Base-by-base conservation (phyloP, 64 coral and sea anemone genomes). In the Catalaphyllia jardinei region DNA sequence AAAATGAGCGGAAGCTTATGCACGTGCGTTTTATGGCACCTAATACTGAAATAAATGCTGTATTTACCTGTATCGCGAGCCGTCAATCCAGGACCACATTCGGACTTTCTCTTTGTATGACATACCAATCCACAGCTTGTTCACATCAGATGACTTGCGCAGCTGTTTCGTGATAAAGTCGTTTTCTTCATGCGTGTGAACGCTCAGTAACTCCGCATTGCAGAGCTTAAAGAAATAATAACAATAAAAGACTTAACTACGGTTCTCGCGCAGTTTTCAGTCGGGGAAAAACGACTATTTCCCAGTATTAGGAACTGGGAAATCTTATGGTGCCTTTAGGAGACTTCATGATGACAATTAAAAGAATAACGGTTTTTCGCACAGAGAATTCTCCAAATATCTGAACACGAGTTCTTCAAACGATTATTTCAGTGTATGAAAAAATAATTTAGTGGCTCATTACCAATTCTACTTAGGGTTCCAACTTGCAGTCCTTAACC, bases 1-100 rank as follows among this genome's bases (percentile, higher is more conserved):
- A 46, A 46, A 46, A 6, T 46, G 12, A 12, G 11, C 54, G 15
- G 54, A 7, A 57, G 54, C 54, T 13, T 14, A 9, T 9, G 1
- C 54, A 57, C 15, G 12, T 16, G 54, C 1, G 54, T 57, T 57
- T 57, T 16, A 57, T 57, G 12, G 15, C 54, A 69, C 25, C 22
- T 69, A 4, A n/a, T n/a, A 46, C 42, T 46, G 42, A 69, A 69
- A 57, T 54, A 57, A 27, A 12, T 16, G 24, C 24, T 1, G 51
- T 51, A 62, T 51, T 30, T 52, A 89, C 92, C 92, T 93, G 71
- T 93, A 93, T 81, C 86, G 39, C 28, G 86, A 83, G 18, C 92
- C 87, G 29, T 93, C 92, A 60, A 80, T 93, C 92, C 92, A 93
- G 65, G 87, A 84, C 92, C 92, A 93, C 92, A 93, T 93, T 50